phyloP scores from a whole-genome alignment of 2,113 vertebrate species.

The Oncorhynchus keta region DNA sequence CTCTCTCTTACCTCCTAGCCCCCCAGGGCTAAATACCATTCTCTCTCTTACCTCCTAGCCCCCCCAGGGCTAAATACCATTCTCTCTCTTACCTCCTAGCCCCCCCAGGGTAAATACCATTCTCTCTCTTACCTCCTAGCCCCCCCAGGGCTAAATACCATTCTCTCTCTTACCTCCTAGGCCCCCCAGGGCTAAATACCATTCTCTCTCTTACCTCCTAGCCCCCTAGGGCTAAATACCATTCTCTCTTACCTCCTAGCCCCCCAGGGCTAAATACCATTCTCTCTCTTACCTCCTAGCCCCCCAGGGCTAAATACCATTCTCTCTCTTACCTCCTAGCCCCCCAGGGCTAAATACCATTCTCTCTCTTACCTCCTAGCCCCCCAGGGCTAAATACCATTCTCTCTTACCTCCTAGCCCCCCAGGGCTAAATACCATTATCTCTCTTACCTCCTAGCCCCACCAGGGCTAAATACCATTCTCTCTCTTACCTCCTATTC shows the following conservation, averaged over 20 bases:
- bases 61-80: no score
- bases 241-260: conserved; percentile 41
- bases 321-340: conserved; percentile 40
- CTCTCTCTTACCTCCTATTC: conserved; percentile 47
- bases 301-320: conserved; percentile 34
- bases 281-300: conserved; percentile 40
- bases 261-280: conserved; percentile 35
- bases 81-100: no score
- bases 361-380: conserved; percentile 41
- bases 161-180: conserved; percentile 41
- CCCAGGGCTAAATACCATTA: conserved; percentile 23
- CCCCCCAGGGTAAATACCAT: conserved; percentile 39
- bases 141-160: conserved; percentile 30
- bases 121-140: conserved; percentile 41
- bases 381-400: conserved; percentile 34
- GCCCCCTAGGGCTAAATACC: conserved; percentile 34
- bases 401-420: conserved; percentile 48
- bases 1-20: no score
- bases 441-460: no score
- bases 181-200: conserved; percentile 33
- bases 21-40: no score
- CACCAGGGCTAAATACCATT: conserved; percentile 39
- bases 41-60: no score
- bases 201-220: conserved; percentile 41
- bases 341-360: conserved; percentile 35